These are phyloP conservation scores for Anguilla obscura DNA, from an alignment of 2,797 vertebrate species.

Conservation along the genomic window DNA sequence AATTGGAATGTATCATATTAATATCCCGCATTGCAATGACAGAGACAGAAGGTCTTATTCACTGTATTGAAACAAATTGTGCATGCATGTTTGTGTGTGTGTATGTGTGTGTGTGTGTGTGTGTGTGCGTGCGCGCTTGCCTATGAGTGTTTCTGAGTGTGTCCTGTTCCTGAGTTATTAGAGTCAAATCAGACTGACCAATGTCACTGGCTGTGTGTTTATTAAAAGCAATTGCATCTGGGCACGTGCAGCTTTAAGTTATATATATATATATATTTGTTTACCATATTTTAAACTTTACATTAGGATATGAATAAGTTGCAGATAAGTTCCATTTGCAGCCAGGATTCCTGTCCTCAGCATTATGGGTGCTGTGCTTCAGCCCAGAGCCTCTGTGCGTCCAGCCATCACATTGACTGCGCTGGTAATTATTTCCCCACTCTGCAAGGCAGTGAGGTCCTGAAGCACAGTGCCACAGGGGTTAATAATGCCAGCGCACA, in stretches of 20 bases:
- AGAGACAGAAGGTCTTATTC: background rate
- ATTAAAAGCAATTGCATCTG: background rate
- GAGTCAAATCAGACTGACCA: background rate
- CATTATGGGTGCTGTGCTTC: background rate
- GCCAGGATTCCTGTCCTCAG: background rate
- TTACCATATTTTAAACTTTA: background rate
- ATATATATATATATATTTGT: background rate
- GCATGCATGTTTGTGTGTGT: conserved; percentile 3
- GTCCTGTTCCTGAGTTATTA: background rate
- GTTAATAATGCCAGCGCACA: conserved; percentile 2
- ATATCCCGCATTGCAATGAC: background rate
- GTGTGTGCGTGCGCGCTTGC: background rate
- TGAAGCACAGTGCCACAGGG: background rate
- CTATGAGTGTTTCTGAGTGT: background rate
- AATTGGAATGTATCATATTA: background rate
- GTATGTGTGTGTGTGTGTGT: conserved; percentile 3
- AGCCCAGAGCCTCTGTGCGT: background rate
- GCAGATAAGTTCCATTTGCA: background rate
- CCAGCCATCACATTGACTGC: background rate
- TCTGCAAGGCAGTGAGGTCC: background rate
- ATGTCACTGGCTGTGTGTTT: background rate
- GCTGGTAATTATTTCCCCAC: background rate
- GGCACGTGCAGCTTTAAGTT: background rate
- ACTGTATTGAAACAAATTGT: conserved; percentile 13
- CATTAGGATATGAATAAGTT: conserved; percentile 1